Base-by-base conservation (phyloP, 2,888 invertebrate species). In the Cepaea hortensis region DNA sequence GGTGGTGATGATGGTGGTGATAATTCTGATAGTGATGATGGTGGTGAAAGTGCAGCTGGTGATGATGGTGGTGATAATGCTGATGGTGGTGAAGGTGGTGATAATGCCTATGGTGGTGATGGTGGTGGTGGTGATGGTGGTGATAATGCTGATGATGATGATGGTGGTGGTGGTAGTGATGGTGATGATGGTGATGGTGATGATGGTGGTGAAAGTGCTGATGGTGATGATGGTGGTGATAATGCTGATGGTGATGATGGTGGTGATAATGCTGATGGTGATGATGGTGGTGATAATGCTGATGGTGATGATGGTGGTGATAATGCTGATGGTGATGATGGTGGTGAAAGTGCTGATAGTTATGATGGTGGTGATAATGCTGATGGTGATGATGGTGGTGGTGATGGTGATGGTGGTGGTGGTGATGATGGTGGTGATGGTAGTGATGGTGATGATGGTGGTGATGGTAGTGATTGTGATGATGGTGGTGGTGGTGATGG, bases 151-250 rank as follows among this genome's bases (percentile, higher is more conserved):
- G 86, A 3, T 65, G 77, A 48, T 70, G 55, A 55, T 50, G 70
- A 70, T 48, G 61, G 55, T 79, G 50, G 7, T 23, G 61, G 15
- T 46, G 46, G 11, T 15, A 62, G 55, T 84, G 61, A 62, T 46
- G 76, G 7, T 75, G 62, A 75, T 84, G 62, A 62, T 50, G 76
- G 75, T 84, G 84, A 62, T 84, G 55, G 72, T 50, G 72, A 55
- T 73, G 83, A 4, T 55, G 55, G 55, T 55, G 4, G 55, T 55
- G 55, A 55, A 6, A 9, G 9, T 55, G 55, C 4, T 55, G 55
- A 55, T 55, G 5, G 9, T 55, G 55, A 9, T 55, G 9, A 4
- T 55, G 55, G 55, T 55, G 4, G 55, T 55, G 55, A 55, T 55
- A 9, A 55, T 55, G 55, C 9, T 55, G 55, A 55, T 55, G 55